Evolutionary conservation across 2,797 vertebrate genomes (phyloP).

Genomic region (Saxicola maurus): DNA sequence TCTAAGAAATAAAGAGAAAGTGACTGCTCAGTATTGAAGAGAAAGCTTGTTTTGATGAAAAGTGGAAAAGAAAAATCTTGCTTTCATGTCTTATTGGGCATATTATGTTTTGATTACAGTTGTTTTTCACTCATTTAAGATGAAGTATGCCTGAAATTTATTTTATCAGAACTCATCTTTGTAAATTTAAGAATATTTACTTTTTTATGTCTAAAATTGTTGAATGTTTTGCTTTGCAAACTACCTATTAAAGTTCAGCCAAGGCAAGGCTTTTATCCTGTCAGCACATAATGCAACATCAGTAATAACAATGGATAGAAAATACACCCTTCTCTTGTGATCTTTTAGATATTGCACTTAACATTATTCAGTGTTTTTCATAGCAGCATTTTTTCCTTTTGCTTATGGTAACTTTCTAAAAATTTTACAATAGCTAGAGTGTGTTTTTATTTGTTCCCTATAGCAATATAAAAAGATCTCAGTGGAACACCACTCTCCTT

Average conservation of each 20-base stretch:
- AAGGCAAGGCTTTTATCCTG: slow-evolving; percentile 7
- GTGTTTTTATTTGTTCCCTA: neutral
- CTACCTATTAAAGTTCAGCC: slow-evolving; percentile 32
- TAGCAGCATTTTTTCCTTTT: neutral
- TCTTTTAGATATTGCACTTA: slow-evolving; percentile 23
- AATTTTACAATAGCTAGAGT: neutral
- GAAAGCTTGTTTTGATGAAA: neutral
- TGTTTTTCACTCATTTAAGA: neutral
- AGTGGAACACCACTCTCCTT: neutral
- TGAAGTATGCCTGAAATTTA: neutral
- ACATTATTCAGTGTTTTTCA: neutral
- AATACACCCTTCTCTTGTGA: neutral
- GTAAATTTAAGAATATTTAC: neutral
- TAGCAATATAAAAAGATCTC: neutral
- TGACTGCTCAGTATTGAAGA: neutral
- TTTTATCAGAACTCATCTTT: neutral
- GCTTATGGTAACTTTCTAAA: neutral
- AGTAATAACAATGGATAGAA: slow-evolving; percentile 17
- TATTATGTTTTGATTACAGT: neutral
- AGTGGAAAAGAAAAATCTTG: neutral
- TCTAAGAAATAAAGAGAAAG: neutral
- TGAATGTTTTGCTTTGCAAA: slow-evolving; percentile 30
- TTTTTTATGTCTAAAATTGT: slow-evolving; percentile 2
- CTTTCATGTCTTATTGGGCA: neutral
- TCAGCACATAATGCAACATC: neutral